phyloP scores from a whole-genome alignment of 2,888 invertebrate species.

The Nomada fabriciana region DNA sequence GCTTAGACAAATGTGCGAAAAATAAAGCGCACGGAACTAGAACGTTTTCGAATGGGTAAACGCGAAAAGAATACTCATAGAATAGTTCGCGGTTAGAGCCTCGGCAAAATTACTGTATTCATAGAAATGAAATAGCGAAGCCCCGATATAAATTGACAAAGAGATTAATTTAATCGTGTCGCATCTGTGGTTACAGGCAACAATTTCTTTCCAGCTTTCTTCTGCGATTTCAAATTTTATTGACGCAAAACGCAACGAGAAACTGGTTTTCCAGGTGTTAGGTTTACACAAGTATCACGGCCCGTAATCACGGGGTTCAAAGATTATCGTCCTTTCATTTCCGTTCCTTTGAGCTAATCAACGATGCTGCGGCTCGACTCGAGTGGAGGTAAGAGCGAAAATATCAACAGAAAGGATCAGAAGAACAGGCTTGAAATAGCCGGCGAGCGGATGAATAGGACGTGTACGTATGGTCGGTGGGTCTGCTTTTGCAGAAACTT shows the following conservation, averaged over 20 bases:
- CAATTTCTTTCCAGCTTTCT: neutral
- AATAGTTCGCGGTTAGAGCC: no score
- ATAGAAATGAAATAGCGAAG: constrained; percentile 10
- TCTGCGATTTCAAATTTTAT: constrained; percentile 14
- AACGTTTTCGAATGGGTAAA: neutral
- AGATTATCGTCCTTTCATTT: constrained; percentile 41
- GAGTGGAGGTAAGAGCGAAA: constrained; percentile 14
- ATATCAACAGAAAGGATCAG: constrained; percentile 10
- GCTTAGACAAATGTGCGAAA: no score
- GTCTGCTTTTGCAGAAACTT: neutral
- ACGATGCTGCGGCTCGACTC: neutral
- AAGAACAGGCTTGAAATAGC: constrained; percentile 12
- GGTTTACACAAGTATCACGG: constrained; percentile 12
- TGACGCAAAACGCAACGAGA: neutral
- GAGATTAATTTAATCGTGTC: constrained; percentile 19
- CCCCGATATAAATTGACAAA: constrained; percentile 7
- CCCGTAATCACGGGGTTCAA: constrained; percentile 35
- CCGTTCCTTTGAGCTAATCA: constrained; percentile 32
- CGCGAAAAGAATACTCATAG: no score
- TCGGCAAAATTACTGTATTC: neutral
- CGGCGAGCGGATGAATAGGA: neutral
- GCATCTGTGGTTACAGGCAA: neutral
- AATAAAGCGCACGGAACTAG: no score
- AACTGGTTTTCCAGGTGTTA: constrained; percentile 45
- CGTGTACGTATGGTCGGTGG: neutral